phyloP scores from a whole-genome alignment of 2,888 invertebrate genomes.

The Acrobasis suavella region DNA sequence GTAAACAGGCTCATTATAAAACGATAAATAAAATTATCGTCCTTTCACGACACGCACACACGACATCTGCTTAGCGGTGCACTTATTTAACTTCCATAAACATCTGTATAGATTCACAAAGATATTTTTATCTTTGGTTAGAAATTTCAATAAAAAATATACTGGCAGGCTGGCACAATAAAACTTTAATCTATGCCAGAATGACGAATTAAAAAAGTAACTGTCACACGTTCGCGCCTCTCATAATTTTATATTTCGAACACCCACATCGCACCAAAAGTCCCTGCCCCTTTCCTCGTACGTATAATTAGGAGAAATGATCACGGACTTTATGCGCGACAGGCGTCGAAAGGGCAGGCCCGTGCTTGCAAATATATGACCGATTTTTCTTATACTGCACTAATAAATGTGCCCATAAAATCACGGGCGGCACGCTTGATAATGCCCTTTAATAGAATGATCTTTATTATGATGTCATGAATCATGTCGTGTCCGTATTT shows the following conservation, averaged over 20 bases:
- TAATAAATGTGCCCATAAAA: slow-evolving; percentile 73
- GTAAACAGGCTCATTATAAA: slow-evolving; percentile 77
- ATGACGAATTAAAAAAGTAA: slow-evolving; percentile 54
- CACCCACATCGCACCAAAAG: slow-evolving; percentile 74
- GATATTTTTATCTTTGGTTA: slow-evolving; percentile 30
- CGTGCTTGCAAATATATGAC: slow-evolving; percentile 70
- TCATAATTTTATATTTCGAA: slow-evolving; percentile 77
- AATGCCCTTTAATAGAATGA: slow-evolving; percentile 58
- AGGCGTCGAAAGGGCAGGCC: slow-evolving; percentile 77
- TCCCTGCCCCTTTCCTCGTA: slow-evolving; percentile 62
- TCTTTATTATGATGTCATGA: slow-evolving; percentile 45
- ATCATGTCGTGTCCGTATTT: slow-evolving; percentile 60
- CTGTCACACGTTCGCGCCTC: slow-evolving; percentile 74
- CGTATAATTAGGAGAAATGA: slow-evolving; percentile 79
- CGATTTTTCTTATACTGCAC: slow-evolving; percentile 64
- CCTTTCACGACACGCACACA: slow-evolving; percentile 65
- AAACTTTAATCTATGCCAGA: slow-evolving; percentile 49
- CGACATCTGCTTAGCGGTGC: slow-evolving; percentile 63
- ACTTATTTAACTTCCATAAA: slow-evolving; percentile 66
- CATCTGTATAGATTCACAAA: slow-evolving; percentile 47
- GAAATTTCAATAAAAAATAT: slow-evolving; percentile 35
- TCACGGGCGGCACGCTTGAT: slow-evolving; percentile 57
- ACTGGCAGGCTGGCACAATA: slow-evolving; percentile 40
- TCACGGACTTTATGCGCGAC: slow-evolving; percentile 74
- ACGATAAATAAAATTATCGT: slow-evolving; percentile 77